Base-by-base conservation (phyloP, 1,140 invertebrate genomes). In the Drosophila bipectinata region DNA sequence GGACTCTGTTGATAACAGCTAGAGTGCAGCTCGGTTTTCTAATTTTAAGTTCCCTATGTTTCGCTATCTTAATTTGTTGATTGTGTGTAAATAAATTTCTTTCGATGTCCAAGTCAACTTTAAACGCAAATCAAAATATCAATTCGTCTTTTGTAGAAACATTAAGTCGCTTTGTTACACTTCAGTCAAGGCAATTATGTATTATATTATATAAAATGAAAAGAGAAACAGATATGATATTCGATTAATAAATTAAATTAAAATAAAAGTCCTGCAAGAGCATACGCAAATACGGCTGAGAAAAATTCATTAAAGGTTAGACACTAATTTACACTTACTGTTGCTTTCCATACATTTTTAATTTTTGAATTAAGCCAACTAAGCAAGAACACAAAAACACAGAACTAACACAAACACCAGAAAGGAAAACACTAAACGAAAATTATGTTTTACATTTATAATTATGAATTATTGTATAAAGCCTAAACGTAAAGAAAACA, bases 311-410 rank as follows among this genome's bases (percentile, higher is more conserved):
- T 87, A 85, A 81, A 64, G 49, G 64, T 81, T 87, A 85, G 79
- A 71, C 77, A 67, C 75, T 61, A 72, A 87, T 76, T 64, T 81
- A 73, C 69, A 51, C 74, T 75, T 81, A 85, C 82, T 78, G 82
- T 80, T 85, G 82, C 69, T 85, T 85, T 85, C 82, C 82, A 85
- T 85, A 85, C 12, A 87, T 75, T 87, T 87, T 87, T 85, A 85
- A 77, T 61, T 81, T 84, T 80, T 77, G 64, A 78, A 71, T 85
- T 85, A 85, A 85, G 81, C 68, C 61, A 85, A 66, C 67, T 37
- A 60, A 68, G 54, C 21, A 32, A 57, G 26, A 60, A 44, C 47
- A 53, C 59, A 51, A 76, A 79, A 63, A 78, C 63, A 64, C 7
- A 44, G 49, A 64, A 60, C 56, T 34, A 44, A 60, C 9, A 57